Evolutionary conservation across 1,140 invertebrate genomes (phyloP).

Genomic region (Drosophila lacertosa): DNA sequence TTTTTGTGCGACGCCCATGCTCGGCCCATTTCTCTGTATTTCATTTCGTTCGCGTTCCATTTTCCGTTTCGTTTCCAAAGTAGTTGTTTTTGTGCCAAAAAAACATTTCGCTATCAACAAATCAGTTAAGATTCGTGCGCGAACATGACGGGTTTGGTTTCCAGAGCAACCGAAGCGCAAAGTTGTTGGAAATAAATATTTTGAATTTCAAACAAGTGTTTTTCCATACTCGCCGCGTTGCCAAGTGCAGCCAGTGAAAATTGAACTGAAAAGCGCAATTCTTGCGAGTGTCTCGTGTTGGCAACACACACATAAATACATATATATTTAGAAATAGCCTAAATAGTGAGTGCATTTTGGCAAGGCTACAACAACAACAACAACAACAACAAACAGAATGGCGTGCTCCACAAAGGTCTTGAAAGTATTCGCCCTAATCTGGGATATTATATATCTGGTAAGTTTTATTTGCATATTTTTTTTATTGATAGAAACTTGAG

Average conservation of each 20-base stretch:
- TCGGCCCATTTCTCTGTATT: slow-evolving; percentile 36
- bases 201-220: slow-evolving; percentile 61
- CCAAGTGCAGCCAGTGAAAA: slow-evolving; percentile 40
- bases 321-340: too few relatives aligned
- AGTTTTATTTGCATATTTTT: slow-evolving; percentile 45
- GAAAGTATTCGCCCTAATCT: slow-evolving; percentile 65
- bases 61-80: slow-evolving; percentile 32
- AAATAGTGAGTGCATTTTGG: slow-evolving; percentile 28
- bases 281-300: slow-evolving; percentile 1
- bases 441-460: slow-evolving; percentile 72
- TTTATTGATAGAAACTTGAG: slow-evolving; percentile 17
- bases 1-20: slow-evolving; percentile 15
- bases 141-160: slow-evolving; percentile 61
- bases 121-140: slow-evolving; percentile 70
- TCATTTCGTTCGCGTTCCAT: slow-evolving; percentile 43
- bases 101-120: slow-evolving; percentile 56
- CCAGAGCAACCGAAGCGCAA: slow-evolving; percentile 62
- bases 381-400: slow-evolving; percentile 43
- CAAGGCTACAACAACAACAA: slow-evolving; percentile 2
- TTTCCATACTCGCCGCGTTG: slow-evolving; percentile 18
- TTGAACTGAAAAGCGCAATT: slow-evolving; percentile 13
- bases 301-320: slow-evolving; percentile 14
- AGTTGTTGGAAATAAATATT: slow-evolving; percentile 53
- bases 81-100: slow-evolving; percentile 49
- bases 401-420: slow-evolving; percentile 73